Evolutionary conservation across 2,888 invertebrate genomes (phyloP).

Genomic region (Girardia tigrina): DNA sequence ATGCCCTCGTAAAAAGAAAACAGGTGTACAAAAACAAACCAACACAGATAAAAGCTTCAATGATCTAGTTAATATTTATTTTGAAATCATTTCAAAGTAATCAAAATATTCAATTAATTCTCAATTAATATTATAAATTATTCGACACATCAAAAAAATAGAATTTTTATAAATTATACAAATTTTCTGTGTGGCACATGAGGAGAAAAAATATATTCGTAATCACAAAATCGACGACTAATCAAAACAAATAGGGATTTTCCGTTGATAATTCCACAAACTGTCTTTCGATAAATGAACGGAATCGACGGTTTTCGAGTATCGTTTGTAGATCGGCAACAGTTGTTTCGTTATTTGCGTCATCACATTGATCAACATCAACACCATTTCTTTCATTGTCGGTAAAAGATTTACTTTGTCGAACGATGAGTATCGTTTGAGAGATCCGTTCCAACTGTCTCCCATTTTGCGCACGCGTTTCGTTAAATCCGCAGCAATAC

Average conservation of each 20-base stretch:
- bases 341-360: background rate
- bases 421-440: background rate
- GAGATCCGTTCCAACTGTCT: background rate
- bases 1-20: no score
- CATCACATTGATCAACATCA: background rate
- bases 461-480: background rate
- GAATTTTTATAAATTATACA: background rate
- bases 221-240: background rate
- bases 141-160: no score
- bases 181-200: background rate
- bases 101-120: no score
- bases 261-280: background rate
- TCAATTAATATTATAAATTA: no score
- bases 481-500: background rate
- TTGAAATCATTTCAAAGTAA: conserved; percentile 17
- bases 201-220: background rate
- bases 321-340: background rate
- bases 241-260: background rate
- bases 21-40: no score
- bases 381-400: background rate
- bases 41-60: no score
- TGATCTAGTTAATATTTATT: background rate
- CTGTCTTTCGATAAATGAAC: conserved; percentile 4
- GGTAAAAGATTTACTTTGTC: conserved; percentile 5
- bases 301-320: background rate